Evolutionary conservation across 1,140 invertebrate genomes (phyloP).

Genomic region (Acromyrmex echinatior): DNA sequence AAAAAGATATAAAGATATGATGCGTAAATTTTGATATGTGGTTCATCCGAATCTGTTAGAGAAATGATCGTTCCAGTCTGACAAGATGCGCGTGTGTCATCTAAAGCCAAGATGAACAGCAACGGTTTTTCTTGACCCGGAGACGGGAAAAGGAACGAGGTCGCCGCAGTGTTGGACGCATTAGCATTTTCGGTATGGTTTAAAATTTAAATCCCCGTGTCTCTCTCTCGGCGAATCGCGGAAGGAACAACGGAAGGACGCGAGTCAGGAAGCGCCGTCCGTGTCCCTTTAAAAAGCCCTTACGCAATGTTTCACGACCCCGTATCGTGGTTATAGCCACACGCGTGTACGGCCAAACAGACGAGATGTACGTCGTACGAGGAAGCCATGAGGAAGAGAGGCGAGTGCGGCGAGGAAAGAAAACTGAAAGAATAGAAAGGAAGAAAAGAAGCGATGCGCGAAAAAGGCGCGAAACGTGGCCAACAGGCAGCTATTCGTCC

Average conservation of each 20-base stretch:
- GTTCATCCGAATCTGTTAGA: neutral
- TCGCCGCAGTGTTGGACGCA: slow-evolving; percentile 36
- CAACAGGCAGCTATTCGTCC: slow-evolving; percentile 67
- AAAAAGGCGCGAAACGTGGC: slow-evolving; percentile 66
- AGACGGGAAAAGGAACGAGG: slow-evolving; percentile 47
- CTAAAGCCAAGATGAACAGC: slow-evolving; percentile 50
- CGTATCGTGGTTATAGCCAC: neutral
- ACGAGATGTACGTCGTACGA: slow-evolving; percentile 9
- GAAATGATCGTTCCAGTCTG: neutral
- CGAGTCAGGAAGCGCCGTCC: slow-evolving; percentile 72
- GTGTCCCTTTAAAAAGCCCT: slow-evolving; percentile 80
- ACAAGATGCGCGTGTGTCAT: slow-evolving; percentile 3
- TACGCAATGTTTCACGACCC: slow-evolving; percentile 26
- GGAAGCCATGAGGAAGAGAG: slow-evolving; percentile 57
- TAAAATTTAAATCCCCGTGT: slow-evolving; percentile 76
- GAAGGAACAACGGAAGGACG: slow-evolving; percentile 70
- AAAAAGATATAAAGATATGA: neutral
- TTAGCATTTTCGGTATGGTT: slow-evolving; percentile 76
- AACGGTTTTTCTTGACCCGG: slow-evolving; percentile 81
- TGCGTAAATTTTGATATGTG: neutral
- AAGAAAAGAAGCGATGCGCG: slow-evolving; percentile 29
- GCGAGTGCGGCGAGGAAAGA: slow-evolving; percentile 49
- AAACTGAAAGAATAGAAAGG: slow-evolving; percentile 46
- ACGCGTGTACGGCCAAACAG: slow-evolving; percentile 20
- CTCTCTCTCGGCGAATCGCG: slow-evolving; percentile 29